A percentile compares a stretch with the other conserved stretches of the same genome.
Evolutionary conservation across 2,113 vertebrate species (phyloP).

Genomic region (Microtus montanus): DNA sequence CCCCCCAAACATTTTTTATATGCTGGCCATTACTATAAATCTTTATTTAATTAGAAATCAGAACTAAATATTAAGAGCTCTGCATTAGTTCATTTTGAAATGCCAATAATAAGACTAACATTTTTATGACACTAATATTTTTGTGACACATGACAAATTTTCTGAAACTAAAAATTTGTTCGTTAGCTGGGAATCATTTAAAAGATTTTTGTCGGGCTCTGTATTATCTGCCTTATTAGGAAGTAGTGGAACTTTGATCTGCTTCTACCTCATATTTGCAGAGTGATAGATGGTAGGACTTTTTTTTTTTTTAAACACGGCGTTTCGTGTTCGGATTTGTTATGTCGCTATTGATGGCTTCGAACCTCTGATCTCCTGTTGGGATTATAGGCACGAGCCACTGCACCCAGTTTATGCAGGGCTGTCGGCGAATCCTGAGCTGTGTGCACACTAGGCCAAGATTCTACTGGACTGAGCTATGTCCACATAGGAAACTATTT

Average conservation of each 20-base stretch:
- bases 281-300: neutral
- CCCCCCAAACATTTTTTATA: neutral
- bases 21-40: no score
- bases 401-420: no score
- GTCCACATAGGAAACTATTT: neutral
- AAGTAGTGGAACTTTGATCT: neutral
- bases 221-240: neutral
- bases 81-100: neutral
- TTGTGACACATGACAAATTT: constrained; percentile 12
- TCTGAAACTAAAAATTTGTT: neutral
- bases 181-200: neutral
- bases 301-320: neutral
- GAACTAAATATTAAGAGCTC: neutral
- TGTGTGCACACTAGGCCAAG: neutral
- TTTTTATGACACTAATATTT: neutral
- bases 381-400: neutral
- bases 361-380: neutral
- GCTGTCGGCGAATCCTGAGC: neutral
- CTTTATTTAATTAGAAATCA: neutral
- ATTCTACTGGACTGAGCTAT: neutral
- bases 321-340: no score
- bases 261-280: neutral
- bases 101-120: neutral
- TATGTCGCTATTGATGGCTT: neutral
- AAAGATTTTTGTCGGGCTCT: neutral